Evolutionary conservation across 2,797 vertebrate genomes (phyloP).

Genomic region (Allobates femoralis): DNA sequence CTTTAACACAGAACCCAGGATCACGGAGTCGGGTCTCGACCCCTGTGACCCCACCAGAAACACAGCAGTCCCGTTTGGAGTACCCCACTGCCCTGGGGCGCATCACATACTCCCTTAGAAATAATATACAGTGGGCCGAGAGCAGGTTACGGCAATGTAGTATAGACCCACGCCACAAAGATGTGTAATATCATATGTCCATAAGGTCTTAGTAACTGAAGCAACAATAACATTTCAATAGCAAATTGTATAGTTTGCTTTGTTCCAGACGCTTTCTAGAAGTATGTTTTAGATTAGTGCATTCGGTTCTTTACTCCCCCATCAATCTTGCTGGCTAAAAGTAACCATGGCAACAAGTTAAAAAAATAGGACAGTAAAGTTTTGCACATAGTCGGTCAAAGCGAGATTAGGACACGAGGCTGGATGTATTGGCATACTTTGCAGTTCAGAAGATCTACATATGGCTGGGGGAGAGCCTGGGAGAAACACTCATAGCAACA

Average conservation of each 20-base stretch:
- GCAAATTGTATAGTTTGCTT: background rate
- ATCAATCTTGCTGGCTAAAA: slow-evolving; percentile 48
- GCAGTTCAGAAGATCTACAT: slow-evolving; percentile 58
- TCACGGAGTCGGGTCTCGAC: too few relatives aligned
- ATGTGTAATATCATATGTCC: background rate
- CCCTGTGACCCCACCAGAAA: too few relatives aligned
- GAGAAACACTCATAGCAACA: slow-evolving; percentile 45
- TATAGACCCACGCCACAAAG: background rate
- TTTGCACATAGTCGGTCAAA: slow-evolving; percentile 55
- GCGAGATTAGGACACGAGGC: slow-evolving; percentile 56
- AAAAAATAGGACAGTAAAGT: slow-evolving; percentile 61
- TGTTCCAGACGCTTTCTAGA: background rate
- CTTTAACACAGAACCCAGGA: too few relatives aligned
- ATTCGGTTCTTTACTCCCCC: slow-evolving; percentile 20
- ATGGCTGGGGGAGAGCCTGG: slow-evolving; percentile 55
- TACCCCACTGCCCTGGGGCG: too few relatives aligned
- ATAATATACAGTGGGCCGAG: background rate
- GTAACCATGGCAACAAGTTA: slow-evolving; percentile 58
- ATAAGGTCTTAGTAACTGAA: background rate
- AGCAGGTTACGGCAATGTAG: background rate
- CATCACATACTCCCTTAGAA: background rate
- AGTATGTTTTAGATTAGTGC: background rate
- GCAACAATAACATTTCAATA: background rate
- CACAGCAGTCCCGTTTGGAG: too few relatives aligned
- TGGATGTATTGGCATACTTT: slow-evolving; percentile 57